Evolutionary conservation across 23 tunicate genomes (phyloP), one percentile per base, ranked within the genome.

Genomic region (Diplosoma virens): DNA sequence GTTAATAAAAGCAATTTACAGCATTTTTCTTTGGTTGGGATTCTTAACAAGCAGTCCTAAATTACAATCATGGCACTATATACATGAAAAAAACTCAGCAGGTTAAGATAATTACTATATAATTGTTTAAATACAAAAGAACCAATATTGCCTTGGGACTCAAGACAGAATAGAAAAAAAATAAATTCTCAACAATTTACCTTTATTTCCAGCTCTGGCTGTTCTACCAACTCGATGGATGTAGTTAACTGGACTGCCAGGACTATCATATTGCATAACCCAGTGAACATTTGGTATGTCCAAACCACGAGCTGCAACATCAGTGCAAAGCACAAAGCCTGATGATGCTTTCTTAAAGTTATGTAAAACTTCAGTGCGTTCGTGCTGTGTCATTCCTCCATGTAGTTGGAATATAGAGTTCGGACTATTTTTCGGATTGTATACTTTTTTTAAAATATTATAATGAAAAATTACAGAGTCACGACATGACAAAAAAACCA

Each of bases 261-360:
- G 99, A 31, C 85, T 76, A 14, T 86, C 81, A 68, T 89, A 89
- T 71, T 95, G 99, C 16, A 95, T 67, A 4, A 95, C 95, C 92
- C 87, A 84, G 30, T 89, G 79, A 5, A 95, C 96, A 33, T 73
- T 71, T 7, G 99, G 99, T 27, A 95, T 63, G 53, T 95, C 99
- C 46, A 95, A 52, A 35, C 99, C 99, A 30, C 99, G 65, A 1
- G 99, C 86, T 3, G 99, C 99, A 1, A 95, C 99, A 93, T 95
- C 99, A 24, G 99, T 95, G 30, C 92, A 82, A 23, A 89, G 33
- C 32, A 89, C 30, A 1, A 89, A 72, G 33, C 88, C 87, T 0
- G 67, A 53, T 22, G 75, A 37, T n/a, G 76, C 37, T 18, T 73
- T 47, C 21, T 47, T 58, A 58, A 88, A 95, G 1, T 68, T 47